phyloP scores from a whole-genome alignment of 2,113 vertebrate genomes.

The Gallinago jamesoni region DNA sequence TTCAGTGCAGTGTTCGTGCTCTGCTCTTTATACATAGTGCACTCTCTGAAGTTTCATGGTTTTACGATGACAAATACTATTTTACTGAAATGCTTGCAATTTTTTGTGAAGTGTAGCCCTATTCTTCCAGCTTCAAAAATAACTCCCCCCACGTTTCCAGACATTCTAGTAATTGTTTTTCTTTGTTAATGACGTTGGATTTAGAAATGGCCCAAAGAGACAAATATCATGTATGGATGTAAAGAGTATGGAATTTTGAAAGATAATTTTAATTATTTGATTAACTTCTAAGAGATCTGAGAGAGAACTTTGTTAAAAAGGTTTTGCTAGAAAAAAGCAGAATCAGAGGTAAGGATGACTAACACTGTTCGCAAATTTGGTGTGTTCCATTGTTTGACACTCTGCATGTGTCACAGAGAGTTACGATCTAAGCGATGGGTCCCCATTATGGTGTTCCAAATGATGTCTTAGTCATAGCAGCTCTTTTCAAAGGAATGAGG shows the following conservation, averaged over 20 bases:
- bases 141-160: not conserved
- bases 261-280: constrained; percentile 7
- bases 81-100: not conserved
- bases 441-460: not conserved
- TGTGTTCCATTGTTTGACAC: not conserved
- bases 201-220: constrained; percentile 1
- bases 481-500: not conserved
- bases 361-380: not conserved
- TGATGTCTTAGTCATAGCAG: not conserved
- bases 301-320: not conserved
- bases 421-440: not conserved
- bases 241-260: constrained; percentile 20
- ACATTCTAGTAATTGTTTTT: not conserved
- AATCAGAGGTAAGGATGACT: not conserved
- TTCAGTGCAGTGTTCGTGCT: not conserved
- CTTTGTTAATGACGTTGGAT: not conserved
- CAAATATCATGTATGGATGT: not conserved
- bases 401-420: not conserved
- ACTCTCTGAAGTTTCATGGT: not conserved
- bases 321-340: not conserved
- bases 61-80: not conserved
- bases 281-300: not conserved
- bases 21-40: not conserved
- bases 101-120: not conserved
- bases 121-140: not conserved